Percentiles rank a stretch among this genome's conserved stretches.
Evolutionary conservation across 1,140 invertebrate species (phyloP).

Genomic region (Magallana ariakensis): DNA sequence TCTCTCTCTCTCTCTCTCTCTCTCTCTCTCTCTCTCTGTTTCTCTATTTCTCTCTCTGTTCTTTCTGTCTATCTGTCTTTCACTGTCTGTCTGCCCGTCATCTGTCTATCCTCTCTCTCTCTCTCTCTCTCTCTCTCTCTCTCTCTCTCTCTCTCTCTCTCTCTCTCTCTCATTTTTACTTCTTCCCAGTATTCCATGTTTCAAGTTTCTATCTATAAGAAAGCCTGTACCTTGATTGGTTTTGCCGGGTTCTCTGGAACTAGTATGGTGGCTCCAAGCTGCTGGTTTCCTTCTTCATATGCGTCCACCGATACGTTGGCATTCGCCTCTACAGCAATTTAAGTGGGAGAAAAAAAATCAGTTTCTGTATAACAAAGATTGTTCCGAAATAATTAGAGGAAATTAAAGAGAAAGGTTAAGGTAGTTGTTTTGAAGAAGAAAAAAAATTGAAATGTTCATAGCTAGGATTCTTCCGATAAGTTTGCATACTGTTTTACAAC

Average conservation of each 20-base stretch:
- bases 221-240: neutral
- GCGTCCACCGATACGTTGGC: neutral
- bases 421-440: no score
- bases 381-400: neutral
- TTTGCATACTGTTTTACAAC: no score
- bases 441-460: no score
- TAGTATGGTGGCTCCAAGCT: neutral
- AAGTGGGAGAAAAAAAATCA: neutral
- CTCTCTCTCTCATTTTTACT: neutral
- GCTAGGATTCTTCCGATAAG: no score
- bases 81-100: no score
- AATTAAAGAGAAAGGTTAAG: neutral
- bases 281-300: neutral
- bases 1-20: slow-evolving; percentile 31
- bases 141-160: slow-evolving; percentile 20
- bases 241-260: neutral
- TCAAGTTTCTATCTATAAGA: neutral
- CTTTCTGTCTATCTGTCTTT: no score
- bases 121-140: neutral
- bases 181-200: neutral
- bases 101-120: no score
- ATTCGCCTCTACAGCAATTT: neutral
- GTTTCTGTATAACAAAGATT: neutral
- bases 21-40: neutral
- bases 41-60: neutral